Conservation (phyloP, 1,140 invertebrate genomes). For the Meloidogyne hapla region DNA sequence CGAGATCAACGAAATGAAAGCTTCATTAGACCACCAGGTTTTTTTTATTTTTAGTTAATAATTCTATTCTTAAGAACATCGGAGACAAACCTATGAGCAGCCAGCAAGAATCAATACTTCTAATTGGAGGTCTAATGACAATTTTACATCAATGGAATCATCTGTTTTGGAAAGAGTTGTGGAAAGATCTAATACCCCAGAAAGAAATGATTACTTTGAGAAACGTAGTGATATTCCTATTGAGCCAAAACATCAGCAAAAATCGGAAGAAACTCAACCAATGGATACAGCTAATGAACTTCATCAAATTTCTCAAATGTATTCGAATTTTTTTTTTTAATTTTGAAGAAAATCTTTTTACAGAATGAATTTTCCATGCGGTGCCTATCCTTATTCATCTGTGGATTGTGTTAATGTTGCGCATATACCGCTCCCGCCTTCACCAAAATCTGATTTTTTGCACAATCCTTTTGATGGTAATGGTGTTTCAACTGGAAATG, state of each 20-base stretch:
- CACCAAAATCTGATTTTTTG: background rate
- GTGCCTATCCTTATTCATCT: background rate
- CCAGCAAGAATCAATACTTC: background rate
- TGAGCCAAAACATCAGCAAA: background rate
- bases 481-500: background rate
- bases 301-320: conserved; percentile 28
- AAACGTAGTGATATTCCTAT: background rate
- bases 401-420: background rate
- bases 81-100: background rate
- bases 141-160: background rate
- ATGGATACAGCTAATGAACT: conserved; percentile 24
- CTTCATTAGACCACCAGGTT: background rate
- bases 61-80: background rate
- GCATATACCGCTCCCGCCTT: conserved; percentile 24
- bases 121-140: background rate
- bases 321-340: background rate
- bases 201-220: background rate
- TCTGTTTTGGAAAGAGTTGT: background rate
- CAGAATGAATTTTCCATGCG: conserved; percentile 27
- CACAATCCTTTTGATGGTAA: background rate
- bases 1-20: background rate
- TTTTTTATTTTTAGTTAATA: background rate
- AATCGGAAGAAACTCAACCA: background rate
- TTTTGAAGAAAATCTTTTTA: background rate
- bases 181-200: background rate